phyloP scores from a whole-genome alignment of 2,797 vertebrate species.

The Microctenopoma lineatum region DNA sequence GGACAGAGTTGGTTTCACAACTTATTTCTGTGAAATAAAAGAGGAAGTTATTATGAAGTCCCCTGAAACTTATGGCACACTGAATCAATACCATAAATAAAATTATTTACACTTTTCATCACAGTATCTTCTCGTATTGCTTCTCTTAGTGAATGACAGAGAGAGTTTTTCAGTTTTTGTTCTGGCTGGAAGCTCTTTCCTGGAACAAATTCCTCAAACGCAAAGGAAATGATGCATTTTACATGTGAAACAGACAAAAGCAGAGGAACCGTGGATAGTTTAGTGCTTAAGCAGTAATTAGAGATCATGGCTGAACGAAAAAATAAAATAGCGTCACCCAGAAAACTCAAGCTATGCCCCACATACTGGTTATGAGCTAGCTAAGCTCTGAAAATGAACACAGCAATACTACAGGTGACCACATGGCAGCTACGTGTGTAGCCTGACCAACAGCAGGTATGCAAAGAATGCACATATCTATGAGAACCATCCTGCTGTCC shows the following conservation, averaged over 20 bases:
- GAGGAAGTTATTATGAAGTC: neutral
- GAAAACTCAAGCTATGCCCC: neutral
- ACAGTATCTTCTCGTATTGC: neutral
- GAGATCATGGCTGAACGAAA: neutral
- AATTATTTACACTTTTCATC: neutral
- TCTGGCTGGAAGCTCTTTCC: constrained; percentile 8
- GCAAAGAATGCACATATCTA: neutral
- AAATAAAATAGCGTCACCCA: constrained; percentile 3
- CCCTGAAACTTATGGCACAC: too few relatives aligned
- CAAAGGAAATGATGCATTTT: constrained; percentile 31
- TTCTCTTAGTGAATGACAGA: constrained; percentile 1
- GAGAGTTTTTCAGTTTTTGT: neutral
- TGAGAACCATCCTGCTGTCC: neutral
- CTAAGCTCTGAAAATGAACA: neutral
- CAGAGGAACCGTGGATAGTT: constrained; percentile 13
- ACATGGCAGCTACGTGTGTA: too few relatives aligned
- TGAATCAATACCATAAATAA: too few relatives aligned
- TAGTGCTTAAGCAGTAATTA: neutral
- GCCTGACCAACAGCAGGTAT: too few relatives aligned
- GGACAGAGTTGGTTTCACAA: neutral
- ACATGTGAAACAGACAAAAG: constrained; percentile 16
- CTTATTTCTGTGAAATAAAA: neutral
- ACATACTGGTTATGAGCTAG: neutral
- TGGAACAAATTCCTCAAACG: constrained; percentile 30
- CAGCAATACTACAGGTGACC: neutral